Evolutionary conservation across 2,888 invertebrate genomes (phyloP).

Genomic region (Dermolepida albohirtum): DNA sequence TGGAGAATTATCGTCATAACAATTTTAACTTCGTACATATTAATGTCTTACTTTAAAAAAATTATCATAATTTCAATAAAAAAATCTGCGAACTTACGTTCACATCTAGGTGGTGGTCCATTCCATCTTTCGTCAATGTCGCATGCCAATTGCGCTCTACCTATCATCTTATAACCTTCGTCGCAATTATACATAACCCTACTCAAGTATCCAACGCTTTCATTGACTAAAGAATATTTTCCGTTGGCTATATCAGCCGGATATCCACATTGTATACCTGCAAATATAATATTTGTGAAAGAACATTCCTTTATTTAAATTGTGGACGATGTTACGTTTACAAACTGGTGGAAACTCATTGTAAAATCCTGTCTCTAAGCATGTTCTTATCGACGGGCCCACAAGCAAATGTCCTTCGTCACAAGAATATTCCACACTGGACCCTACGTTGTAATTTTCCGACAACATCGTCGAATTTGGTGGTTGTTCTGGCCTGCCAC

Average conservation of each 20-base stretch:
- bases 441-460: slow-evolving; percentile 82
- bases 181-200: slow-evolving; percentile 87
- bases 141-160: slow-evolving; percentile 85
- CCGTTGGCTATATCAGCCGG: slow-evolving; percentile 90
- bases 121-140: slow-evolving; percentile 95
- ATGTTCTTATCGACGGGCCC: slow-evolving; percentile 85
- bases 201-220: slow-evolving; percentile 88
- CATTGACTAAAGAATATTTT: slow-evolving; percentile 82
- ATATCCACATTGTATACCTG: slow-evolving; percentile 90
- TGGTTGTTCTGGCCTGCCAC: slow-evolving; percentile 92
- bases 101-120: slow-evolving; percentile 90
- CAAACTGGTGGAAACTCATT: slow-evolving; percentile 94
- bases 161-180: slow-evolving; percentile 87
- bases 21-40: too few species aligned
- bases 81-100: slow-evolving; percentile 70
- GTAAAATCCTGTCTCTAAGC: slow-evolving; percentile 92
- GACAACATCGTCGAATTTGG: slow-evolving; percentile 91
- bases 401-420: slow-evolving; percentile 88
- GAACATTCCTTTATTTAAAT: not conserved
- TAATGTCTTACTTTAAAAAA: too few species aligned
- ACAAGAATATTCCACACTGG: slow-evolving; percentile 85
- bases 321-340: slow-evolving; percentile 77
- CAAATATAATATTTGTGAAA: slow-evolving; percentile 45
- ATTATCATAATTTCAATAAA: not conserved
- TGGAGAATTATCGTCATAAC: too few species aligned